Conservation (phyloP, 2,113 vertebrate genomes). For the Clupea harengus region DNA sequence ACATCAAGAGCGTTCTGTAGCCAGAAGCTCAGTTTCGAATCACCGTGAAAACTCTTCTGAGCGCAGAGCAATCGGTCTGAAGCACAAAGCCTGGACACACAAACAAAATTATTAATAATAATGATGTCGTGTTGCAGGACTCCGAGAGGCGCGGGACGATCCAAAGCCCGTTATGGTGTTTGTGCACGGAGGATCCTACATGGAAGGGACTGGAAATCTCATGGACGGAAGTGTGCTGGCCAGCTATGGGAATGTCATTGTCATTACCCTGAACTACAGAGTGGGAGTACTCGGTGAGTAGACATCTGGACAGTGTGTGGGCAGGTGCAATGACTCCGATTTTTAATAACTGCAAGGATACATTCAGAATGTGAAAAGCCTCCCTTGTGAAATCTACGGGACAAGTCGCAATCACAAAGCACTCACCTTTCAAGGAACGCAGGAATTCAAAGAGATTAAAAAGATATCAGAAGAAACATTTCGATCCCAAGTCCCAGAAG, state of each 20-base stretch:
- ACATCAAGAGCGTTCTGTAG: background rate
- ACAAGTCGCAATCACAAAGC: background rate
- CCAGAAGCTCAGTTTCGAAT: background rate
- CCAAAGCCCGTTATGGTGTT: conserved; percentile 97
- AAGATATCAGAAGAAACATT: conserved; percentile 6
- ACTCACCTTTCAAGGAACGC: conserved; percentile 10
- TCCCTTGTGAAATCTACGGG: background rate
- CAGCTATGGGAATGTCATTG: conserved; percentile 96
- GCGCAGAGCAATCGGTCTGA: background rate
- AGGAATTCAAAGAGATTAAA: conserved; percentile 8
- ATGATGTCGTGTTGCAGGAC: conserved; percentile 76
- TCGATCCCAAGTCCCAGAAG: background rate
- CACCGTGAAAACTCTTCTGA: background rate
- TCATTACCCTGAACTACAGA: conserved; percentile 97
- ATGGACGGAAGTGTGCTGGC: conserved; percentile 95
- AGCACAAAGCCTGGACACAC: background rate
- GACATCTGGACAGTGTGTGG: background rate
- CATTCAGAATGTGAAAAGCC: background rate
- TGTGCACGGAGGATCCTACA: conserved; percentile 95
- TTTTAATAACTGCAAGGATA: background rate
- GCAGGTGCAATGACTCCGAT: background rate
- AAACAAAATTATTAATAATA: background rate
- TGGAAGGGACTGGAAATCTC: conserved; percentile 98
- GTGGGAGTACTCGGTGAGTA: conserved; percentile 91
- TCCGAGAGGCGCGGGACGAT: conserved; percentile 84